Evolutionary conservation across 2,888 invertebrate genomes (phyloP).

Genomic region (Tetanocera ferruginea): DNA sequence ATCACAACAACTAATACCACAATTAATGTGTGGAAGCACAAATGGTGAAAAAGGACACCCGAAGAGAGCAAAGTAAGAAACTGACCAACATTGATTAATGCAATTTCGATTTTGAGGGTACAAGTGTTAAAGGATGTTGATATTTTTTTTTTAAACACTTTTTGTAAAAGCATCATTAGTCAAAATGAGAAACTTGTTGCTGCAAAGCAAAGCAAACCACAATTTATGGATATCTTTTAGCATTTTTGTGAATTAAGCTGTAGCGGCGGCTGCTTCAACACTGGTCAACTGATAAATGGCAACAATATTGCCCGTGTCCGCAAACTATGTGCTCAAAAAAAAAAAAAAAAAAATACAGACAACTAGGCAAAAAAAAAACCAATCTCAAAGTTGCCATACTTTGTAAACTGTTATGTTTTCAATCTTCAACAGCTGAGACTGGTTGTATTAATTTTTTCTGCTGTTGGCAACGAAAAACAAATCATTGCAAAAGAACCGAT

Average conservation of each 20-base stretch:
- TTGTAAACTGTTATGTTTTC: background rate
- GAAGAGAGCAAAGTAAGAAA: background rate
- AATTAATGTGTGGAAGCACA: background rate
- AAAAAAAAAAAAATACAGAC: slow-evolving; percentile 3
- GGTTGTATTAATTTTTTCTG: background rate
- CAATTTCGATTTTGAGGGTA: slow-evolving; percentile 48
- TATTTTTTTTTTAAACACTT: slow-evolving; percentile 12
- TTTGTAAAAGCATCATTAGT: slow-evolving; percentile 49
- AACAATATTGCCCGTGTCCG: slow-evolving; percentile 32
- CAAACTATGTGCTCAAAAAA: slow-evolving; percentile 13
- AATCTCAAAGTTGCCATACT: background rate
- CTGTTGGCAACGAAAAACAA: slow-evolving; percentile 12
- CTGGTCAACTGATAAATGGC: slow-evolving; percentile 30
- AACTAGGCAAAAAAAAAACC: background rate
- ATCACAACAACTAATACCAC: background rate
- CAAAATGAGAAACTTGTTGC: slow-evolving; percentile 25
- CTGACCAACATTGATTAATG: slow-evolving; percentile 50
- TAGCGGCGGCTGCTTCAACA: background rate
- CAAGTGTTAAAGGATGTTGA: slow-evolving; percentile 32
- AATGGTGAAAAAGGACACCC: background rate
- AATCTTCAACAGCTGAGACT: slow-evolving; percentile 33
- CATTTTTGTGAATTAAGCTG: background rate
- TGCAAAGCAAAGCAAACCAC: background rate
- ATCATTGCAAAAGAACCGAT: background rate
- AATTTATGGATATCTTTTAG: background rate